Evolutionary conservation across 2,797 vertebrate genomes (phyloP).

Genomic region (Simalia tracyae): DNA sequence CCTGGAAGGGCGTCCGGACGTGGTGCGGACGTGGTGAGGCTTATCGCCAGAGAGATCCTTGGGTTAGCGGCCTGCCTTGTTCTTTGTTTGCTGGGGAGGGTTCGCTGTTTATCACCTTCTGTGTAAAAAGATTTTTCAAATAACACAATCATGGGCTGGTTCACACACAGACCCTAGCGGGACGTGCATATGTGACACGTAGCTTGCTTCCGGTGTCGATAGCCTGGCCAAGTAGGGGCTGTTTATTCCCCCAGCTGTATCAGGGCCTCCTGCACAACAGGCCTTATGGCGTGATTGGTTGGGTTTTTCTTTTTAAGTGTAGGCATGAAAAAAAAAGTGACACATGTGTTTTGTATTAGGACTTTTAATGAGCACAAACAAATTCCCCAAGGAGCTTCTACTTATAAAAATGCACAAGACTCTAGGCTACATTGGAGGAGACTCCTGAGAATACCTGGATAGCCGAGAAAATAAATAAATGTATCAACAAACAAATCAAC

Average conservation of each 20-base stretch:
- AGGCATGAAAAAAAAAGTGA: neutral
- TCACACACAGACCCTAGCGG: neutral
- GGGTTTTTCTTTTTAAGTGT: neutral
- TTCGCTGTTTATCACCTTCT: neutral
- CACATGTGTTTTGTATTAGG: neutral
- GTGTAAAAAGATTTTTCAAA: neutral
- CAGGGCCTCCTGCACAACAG: too few relatives aligned
- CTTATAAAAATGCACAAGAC: neutral
- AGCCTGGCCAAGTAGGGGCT: neutral
- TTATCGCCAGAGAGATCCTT: neutral
- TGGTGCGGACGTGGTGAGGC: neutral
- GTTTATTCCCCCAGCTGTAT: neutral
- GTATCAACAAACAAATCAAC: neutral
- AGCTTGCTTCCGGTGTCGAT: neutral
- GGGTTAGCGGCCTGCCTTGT: neutral
- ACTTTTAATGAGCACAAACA: neutral
- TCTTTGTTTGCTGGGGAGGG: conserved; percentile 21
- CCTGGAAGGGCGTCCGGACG: neutral
- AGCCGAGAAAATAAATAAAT: neutral
- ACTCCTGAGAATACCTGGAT: neutral
- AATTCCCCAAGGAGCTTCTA: neutral
- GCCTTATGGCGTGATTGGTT: neutral
- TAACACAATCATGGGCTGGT: conserved; percentile 6
- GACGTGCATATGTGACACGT: rapidly evolving
- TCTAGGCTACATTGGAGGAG: neutral